A percentile compares a stretch with the other conserved stretches of the same genome.
Conservation (phyloP, 2,797 vertebrate species). For the Oreonectes daqikongensis region DNA sequence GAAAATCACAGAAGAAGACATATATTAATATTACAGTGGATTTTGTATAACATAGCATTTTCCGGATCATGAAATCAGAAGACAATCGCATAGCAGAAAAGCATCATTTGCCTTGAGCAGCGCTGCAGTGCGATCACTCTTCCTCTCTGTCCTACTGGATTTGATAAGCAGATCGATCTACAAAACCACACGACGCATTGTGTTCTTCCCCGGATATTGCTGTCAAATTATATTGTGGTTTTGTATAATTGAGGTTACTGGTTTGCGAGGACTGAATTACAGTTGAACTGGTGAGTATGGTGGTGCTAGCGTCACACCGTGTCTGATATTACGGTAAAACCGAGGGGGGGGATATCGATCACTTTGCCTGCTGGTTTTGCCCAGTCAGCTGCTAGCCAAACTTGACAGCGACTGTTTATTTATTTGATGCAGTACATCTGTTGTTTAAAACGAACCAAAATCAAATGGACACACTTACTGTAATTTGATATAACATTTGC, state of each 20-base stretch:
- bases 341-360: slow-evolving; percentile 7
- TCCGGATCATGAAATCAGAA: slow-evolving; percentile 53
- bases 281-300: slow-evolving; percentile 68
- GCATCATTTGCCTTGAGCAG: slow-evolving; percentile 37
- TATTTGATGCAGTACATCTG: background rate
- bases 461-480: background rate
- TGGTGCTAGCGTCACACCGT: slow-evolving; percentile 57
- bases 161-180: slow-evolving; percentile 16
- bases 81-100: slow-evolving; percentile 43
- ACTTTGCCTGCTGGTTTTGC: too few relatives aligned
- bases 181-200: slow-evolving; percentile 9
- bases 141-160: slow-evolving; percentile 2
- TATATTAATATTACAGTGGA: slow-evolving; percentile 39
- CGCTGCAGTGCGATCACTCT: slow-evolving; percentile 40
- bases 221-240: background rate
- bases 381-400: too few relatives aligned
- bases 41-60: slow-evolving; percentile 46
- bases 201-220: background rate
- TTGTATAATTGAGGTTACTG: slow-evolving; percentile 36
- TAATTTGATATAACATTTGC: background rate
- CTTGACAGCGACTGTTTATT: background rate
- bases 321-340: background rate
- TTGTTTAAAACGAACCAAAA: slow-evolving; percentile 3
- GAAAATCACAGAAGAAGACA: slow-evolving; percentile 16
- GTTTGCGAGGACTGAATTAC: slow-evolving; percentile 46